phyloP scores from a whole-genome alignment of 2,888 invertebrate genomes.

The Diaprepes abbreviatus region DNA sequence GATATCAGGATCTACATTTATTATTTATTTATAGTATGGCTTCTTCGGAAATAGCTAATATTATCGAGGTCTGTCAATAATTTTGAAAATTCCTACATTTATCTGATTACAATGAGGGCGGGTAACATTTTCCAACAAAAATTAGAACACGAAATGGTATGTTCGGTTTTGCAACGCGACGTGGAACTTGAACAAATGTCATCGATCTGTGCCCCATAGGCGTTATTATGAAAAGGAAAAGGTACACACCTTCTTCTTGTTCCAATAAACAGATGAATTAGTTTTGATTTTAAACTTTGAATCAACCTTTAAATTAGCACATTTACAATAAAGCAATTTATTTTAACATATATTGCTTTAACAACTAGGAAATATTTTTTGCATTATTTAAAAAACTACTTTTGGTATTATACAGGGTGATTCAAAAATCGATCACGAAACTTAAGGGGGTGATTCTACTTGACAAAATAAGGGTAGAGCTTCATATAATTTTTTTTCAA shows the following conservation, averaged over 20 bases:
- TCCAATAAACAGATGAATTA: constrained; percentile 15
- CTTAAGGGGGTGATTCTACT: too few species aligned
- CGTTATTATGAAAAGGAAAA: constrained; percentile 36
- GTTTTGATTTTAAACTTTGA: not conserved
- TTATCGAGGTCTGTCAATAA: not conserved
- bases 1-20: not conserved
- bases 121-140: constrained; percentile 23
- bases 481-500: too few species aligned
- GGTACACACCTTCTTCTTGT: constrained; percentile 29
- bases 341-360: too few species aligned
- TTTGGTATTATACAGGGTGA: too few species aligned
- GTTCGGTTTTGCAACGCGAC: constrained; percentile 29
- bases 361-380: too few species aligned
- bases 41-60: not conserved
- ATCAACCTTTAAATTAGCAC: not conserved
- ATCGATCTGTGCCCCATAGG: constrained; percentile 33
- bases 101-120: constrained; percentile 7
- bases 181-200: constrained; percentile 31
- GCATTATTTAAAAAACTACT: too few species aligned
- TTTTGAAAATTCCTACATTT: not conserved
- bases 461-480: too few species aligned
- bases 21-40: not conserved
- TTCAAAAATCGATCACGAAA: too few species aligned
- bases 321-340: too few species aligned
- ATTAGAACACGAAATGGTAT: constrained; percentile 28